These are phyloP conservation scores for Tinea pellionella DNA, from an alignment of 2,888 invertebrate species.

Conservation along the genomic window DNA sequence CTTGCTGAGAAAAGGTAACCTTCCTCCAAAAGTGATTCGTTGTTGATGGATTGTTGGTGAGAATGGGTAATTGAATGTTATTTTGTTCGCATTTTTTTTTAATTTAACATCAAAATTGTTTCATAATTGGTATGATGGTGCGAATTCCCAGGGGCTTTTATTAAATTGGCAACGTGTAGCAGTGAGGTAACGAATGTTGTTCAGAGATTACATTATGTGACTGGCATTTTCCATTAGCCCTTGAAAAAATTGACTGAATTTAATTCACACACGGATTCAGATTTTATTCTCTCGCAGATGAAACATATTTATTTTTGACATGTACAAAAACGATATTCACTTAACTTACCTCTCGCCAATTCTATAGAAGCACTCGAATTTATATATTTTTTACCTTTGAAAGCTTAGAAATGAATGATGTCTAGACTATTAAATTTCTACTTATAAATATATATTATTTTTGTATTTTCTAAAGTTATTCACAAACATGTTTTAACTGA, in stretches of 20 bases:
- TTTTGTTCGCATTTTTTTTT: no score
- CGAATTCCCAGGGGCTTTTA: conserved; percentile 5
- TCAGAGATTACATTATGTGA: conserved; percentile 17
- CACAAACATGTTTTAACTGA: no score
- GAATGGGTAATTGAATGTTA: no score
- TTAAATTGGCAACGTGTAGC: conserved; percentile 7
- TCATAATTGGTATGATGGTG: not conserved
- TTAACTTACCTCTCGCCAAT: not conserved
- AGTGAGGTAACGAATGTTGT: conserved; percentile 10
- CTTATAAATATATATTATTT: not conserved
- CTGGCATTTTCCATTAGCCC: conserved; percentile 17
- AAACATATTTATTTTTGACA: conserved; percentile 8
- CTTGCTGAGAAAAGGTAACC: no score
- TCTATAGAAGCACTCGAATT: not conserved
- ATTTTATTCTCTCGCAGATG: not conserved
- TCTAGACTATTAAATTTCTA: not conserved
- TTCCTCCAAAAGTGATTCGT: no score
- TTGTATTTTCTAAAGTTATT: not conserved
- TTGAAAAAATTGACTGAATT: conserved; percentile 3
- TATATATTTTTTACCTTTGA: not conserved
- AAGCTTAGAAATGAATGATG: not conserved
- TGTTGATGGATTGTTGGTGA: no score
- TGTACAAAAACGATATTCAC: not conserved
- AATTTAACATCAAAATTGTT: not conserved
- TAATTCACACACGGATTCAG: conserved; percentile 2